Base-by-base conservation (phyloP, 2,888 invertebrate genomes). In the Idaea aversata region DNA sequence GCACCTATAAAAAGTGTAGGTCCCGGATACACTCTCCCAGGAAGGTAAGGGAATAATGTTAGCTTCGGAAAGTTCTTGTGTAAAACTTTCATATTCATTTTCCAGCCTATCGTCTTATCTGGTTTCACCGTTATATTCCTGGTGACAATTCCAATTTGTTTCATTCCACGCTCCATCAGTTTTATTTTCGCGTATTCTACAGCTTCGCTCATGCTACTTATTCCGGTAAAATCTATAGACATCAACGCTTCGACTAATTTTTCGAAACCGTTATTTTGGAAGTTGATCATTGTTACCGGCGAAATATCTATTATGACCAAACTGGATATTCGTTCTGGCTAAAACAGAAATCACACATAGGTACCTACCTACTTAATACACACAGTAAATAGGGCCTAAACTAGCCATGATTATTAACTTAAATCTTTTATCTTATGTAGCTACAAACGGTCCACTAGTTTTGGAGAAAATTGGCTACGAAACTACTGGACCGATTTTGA, bases 221-320 rank as follows among this genome's bases (percentile, higher is more conserved):
- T 34, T 36, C 60, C 64, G 15, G 7, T 47, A 38, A 67, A 64
- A 34, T 67, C 25, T 62, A 64, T 57, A 15, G 6, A 6, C 10
- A 34, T 15, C 10, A 61, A 15, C 10, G 57, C 35, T 10, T 64
- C 61, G 5, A 67, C 36, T 15, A 67, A 36, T 16, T 25, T 16
- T 15, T 64, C 60, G 35, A 62, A 64, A 10, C 16, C 60, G 38
- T 61, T 58, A 34, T 5, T 36, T 38, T 64, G 5, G 13, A 38
- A 89, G 38, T 87, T 86, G 4, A 92, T 90, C 94, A 97, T 95
- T 5, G 93, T 86, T 3, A 94, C 85, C 13, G 96, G 96, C 15
- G 95, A 95, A 72, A 96, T 95, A 77, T 97, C 96, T 61, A 95
- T 95, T 34, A 96, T 94, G 67, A 96, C 84, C 38, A 96, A 86